A percentile compares a stretch with the other conserved stretches of the same genome.
Conservation (phyloP, 1,140 invertebrate genomes). For the Aphelenchoides avenae region DNA sequence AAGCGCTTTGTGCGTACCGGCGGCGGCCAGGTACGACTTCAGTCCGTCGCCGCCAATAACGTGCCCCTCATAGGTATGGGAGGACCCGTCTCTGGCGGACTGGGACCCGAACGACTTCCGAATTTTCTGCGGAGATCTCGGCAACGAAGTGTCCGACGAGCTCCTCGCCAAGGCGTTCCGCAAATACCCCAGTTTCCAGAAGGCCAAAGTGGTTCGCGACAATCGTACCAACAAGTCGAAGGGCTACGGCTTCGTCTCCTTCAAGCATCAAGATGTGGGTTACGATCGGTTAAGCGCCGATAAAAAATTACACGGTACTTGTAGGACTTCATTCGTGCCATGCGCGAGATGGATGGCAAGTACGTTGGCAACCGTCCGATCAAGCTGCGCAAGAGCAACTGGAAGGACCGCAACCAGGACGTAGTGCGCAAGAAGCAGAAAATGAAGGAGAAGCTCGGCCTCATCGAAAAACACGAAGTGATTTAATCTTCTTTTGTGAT, state of each 20-base stretch:
- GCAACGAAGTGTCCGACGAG: slow-evolving; percentile 72
- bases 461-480: too few relatives aligned
- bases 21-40: slow-evolving; percentile 46
- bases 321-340: slow-evolving; percentile 91
- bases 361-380: slow-evolving; percentile 97
- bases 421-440: slow-evolving; percentile 90
- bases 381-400: slow-evolving; percentile 89
- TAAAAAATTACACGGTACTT: too few relatives aligned
- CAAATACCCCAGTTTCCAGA: slow-evolving; percentile 87
- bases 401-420: slow-evolving; percentile 88
- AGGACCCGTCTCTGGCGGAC: slow-evolving; percentile 56
- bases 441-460: slow-evolving; percentile 68
- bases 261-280: slow-evolving; percentile 75
- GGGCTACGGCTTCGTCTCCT: slow-evolving; percentile 97
- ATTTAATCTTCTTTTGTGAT: too few relatives aligned
- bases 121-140: slow-evolving; percentile 96
- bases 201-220: slow-evolving; percentile 90
- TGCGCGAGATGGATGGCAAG: slow-evolving; percentile 87
- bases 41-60: background rate
- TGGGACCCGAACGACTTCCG: slow-evolving; percentile 73
- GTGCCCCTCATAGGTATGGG: slow-evolving; percentile 43
- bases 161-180: slow-evolving; percentile 64
- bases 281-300: too few relatives aligned
- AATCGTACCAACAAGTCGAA: slow-evolving; percentile 95
- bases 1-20: slow-evolving; percentile 54